These are phyloP conservation scores for Artemia sinica DNA, from an alignment of 2,888 invertebrate species.

Conservation along the genomic window DNA sequence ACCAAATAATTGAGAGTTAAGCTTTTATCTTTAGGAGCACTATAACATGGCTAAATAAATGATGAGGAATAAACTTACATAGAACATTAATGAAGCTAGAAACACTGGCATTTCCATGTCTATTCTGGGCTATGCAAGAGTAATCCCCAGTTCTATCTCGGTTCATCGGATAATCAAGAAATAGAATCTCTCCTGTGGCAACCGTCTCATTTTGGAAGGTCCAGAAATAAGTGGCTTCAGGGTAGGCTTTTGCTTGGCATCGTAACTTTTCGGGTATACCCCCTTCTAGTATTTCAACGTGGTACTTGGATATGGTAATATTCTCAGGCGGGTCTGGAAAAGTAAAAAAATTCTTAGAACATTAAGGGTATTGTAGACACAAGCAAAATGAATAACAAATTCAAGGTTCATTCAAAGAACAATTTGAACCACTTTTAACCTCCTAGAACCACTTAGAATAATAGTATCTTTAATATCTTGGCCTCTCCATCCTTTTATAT, in stretches of 20 bases:
- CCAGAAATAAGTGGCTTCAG: slow-evolving; percentile 53
- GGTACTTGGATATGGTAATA: slow-evolving; percentile 45
- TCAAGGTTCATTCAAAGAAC: background rate
- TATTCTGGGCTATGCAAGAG: slow-evolving; percentile 45
- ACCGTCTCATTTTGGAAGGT: slow-evolving; percentile 41
- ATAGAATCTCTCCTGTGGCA: slow-evolving; percentile 39
- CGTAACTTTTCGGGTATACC: slow-evolving; percentile 40
- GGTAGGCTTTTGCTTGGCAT: slow-evolving; percentile 44
- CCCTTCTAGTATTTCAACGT: slow-evolving; percentile 32
- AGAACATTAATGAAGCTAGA: slow-evolving; percentile 57
- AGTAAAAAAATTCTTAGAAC: background rate
- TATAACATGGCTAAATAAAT: too few species aligned
- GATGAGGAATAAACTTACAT: slow-evolving; percentile 45
- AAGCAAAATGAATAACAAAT: slow-evolving; percentile 15
- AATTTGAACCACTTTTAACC: background rate
- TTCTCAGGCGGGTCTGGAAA: slow-evolving; percentile 62
- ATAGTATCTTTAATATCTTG: too few species aligned
- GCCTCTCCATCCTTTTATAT: too few species aligned
- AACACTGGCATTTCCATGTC: slow-evolving; percentile 53
- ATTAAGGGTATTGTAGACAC: background rate
- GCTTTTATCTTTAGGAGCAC: too few species aligned
- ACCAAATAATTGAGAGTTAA: too few species aligned
- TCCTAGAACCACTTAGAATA: too few species aligned
- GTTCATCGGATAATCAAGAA: slow-evolving; percentile 46
- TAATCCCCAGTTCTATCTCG: slow-evolving; percentile 57